Evolutionary conservation across 2,113 vertebrate genomes (phyloP), one percentile per base, ranked within the genome.

Genomic region (Oxygymnocypris stewartii): DNA sequence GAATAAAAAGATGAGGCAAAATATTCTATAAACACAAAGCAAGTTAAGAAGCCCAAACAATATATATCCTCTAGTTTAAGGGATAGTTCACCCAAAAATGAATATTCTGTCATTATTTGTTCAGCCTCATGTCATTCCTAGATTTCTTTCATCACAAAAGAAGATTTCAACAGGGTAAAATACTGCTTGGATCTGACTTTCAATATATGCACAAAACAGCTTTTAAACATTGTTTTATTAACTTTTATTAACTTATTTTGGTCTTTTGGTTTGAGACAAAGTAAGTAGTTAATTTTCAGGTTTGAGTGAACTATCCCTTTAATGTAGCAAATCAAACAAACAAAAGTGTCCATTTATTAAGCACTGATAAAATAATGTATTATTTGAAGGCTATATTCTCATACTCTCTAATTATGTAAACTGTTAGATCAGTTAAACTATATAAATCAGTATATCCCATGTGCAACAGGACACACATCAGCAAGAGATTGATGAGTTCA

Each of bases 401-500:
- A 61, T 40, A 54, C 20, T 61, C 37, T 59, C 37, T 42, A 6
- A 75, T 54, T 40, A 23, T 6, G 42, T 18, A 18, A 23, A 49
- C 20, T 59, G 42, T 63, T 13, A 63, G n/a, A 63, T 42, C 51
- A 63, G 10, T 77, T 20, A 49, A 65, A 44, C 40, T 35, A n/a
- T 85, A 31, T 35, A 74, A 42, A 61, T 37, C 8, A 40, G 16
- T 79, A 57, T 69, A 42, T 47, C 25, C 18, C 63, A 49, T 47
- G 14, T 69, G 25, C n/a, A 82, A 49, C 80, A 82, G 80, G 80
- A 82, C 80, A 69, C 61, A 82, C 80, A 82, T 49, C 42, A 82
- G 80, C 80, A 49, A 69, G 79, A 42, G 69, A 79, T 20, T 37
- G 49, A 20, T 47, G 37, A 47, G 49, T 31, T 81, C 9, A 37